Conservation (phyloP, 2,113 vertebrate species). For the Odontophorus gujanensis region DNA sequence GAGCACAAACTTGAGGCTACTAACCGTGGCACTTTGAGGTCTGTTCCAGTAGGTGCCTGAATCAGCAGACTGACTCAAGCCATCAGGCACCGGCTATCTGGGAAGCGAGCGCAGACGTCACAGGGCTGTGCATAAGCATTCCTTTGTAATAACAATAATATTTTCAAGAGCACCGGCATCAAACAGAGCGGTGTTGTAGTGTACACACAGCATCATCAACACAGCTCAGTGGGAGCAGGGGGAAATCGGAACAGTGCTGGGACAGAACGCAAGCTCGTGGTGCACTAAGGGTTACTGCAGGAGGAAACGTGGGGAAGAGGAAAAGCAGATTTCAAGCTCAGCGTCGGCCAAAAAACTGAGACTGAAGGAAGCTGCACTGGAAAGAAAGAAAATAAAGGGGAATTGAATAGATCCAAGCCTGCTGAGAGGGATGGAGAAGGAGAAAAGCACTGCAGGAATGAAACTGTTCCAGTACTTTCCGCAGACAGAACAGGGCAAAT, state of each 20-base stretch:
- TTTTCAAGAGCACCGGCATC: constrained; percentile 1
- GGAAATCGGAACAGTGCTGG: background rate
- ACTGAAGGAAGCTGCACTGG: background rate
- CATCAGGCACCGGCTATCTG: background rate
- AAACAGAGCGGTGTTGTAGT: constrained; percentile 3
- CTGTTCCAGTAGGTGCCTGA: background rate
- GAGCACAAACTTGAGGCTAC: background rate
- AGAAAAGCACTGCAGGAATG: background rate
- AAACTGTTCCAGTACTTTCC: constrained; percentile 34
- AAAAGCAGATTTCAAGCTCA: background rate
- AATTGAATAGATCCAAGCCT: constrained; percentile 9
- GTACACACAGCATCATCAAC: constrained; percentile 40
- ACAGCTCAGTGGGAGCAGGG: background rate
- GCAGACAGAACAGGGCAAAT: background rate
- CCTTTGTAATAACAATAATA: constrained; percentile 78
- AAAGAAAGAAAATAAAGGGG: background rate
- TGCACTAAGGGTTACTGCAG: background rate
- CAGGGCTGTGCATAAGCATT: constrained; percentile 49
- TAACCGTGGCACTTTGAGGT: background rate
- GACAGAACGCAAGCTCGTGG: background rate
- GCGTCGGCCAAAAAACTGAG: constrained; percentile 6
- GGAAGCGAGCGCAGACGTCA: background rate
- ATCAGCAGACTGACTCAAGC: rapidly evolving
- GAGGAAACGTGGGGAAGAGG: background rate
- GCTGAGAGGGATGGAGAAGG: background rate